Evolutionary conservation across 2,888 invertebrate species (phyloP).

Genomic region (Hemaris fuciformis): DNA sequence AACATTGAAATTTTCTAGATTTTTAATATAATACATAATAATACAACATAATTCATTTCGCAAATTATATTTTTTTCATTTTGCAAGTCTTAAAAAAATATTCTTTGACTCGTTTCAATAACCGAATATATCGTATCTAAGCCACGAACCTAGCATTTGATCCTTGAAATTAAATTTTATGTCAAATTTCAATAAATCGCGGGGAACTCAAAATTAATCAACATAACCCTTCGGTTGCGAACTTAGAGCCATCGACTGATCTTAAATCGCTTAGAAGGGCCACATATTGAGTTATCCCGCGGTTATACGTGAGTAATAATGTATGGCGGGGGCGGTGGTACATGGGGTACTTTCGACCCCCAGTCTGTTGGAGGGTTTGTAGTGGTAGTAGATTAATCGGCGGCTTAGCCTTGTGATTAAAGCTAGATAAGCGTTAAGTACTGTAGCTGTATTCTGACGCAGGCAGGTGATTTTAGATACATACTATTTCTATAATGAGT

Average conservation of each 20-base stretch:
- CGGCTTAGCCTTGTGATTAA: conserved; percentile 14
- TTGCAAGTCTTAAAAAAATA: not conserved
- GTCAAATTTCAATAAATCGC: conserved; percentile 34
- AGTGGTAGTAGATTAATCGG: conserved; percentile 37
- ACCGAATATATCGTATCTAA: not conserved
- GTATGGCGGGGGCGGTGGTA: conserved; percentile 57
- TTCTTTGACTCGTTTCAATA: not conserved
- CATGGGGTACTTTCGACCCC: conserved; percentile 38
- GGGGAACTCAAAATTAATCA: conserved; percentile 62
- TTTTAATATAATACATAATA: no score
- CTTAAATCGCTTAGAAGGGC: conserved; percentile 69
- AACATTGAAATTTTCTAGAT: no score
- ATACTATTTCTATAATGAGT: no score
- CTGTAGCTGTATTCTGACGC: not conserved
- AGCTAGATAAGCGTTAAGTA: not conserved
- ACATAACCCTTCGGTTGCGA: conserved; percentile 57
- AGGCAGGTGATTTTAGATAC: not conserved
- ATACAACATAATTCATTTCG: no score
- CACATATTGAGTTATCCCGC: conserved; percentile 72
- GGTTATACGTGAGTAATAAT: conserved; percentile 70
- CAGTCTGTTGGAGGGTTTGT: conserved; percentile 22
- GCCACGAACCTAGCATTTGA: not conserved
- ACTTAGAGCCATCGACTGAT: conserved; percentile 66
- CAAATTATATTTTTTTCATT: no score
- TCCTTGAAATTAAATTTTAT: conserved; percentile 19